phyloP scores from a whole-genome alignment of 2,113 vertebrate genomes.

The Mionectes macconnelli region DNA sequence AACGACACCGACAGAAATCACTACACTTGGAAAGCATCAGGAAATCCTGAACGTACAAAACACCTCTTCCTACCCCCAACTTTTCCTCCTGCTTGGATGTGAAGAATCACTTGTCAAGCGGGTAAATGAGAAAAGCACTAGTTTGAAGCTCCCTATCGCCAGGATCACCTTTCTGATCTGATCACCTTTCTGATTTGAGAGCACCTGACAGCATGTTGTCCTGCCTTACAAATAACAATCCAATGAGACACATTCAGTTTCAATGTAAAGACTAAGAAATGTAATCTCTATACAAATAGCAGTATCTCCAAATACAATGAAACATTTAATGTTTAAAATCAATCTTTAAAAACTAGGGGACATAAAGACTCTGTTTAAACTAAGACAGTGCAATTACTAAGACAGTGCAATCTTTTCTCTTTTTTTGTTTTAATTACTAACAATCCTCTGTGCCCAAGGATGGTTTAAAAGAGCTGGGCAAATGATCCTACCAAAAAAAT shows the following conservation, averaged over 20 bases:
- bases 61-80: neutral
- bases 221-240: neutral
- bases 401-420: neutral
- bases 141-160: neutral
- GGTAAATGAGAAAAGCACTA: neutral
- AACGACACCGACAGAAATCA: accelerated
- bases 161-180: neutral
- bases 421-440: neutral
- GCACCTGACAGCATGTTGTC: neutral
- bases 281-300: neutral
- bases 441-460: neutral
- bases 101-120: neutral
- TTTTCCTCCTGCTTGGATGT: neutral
- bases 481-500: neutral
- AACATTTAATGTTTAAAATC: neutral
- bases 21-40: neutral
- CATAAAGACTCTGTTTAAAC: neutral
- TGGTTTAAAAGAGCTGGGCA: neutral
- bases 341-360: neutral
- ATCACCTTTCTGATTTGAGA: neutral
- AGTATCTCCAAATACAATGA: neutral
- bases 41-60: neutral
- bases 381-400: neutral
- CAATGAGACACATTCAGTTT: neutral
- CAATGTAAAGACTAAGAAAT: neutral